These are phyloP conservation scores for Heterocephalus glaber DNA, from an alignment of 2,113 vertebrate genomes.

Conservation along the genomic window DNA sequence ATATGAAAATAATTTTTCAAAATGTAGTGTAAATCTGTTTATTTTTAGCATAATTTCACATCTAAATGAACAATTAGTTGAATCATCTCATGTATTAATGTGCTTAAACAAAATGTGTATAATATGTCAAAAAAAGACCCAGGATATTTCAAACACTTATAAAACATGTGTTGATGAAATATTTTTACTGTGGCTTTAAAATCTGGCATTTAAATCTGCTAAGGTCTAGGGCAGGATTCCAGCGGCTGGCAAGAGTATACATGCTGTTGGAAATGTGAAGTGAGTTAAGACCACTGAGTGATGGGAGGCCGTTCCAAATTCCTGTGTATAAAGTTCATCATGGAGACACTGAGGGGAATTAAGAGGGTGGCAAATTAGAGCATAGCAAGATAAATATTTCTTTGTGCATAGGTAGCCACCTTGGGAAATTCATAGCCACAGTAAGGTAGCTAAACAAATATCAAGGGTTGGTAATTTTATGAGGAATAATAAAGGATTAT, in stretches of 20 bases:
- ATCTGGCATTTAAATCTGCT: background rate
- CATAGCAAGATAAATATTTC: constrained; percentile 52
- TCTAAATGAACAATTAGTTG: background rate
- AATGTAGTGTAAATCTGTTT: background rate
- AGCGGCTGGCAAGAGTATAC: background rate
- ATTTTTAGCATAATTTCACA: constrained; percentile 41
- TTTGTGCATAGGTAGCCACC: constrained; percentile 58
- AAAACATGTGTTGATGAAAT: background rate
- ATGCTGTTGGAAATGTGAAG: background rate
- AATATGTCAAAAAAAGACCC: background rate
- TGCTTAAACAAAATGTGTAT: background rate
- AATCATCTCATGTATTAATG: background rate
- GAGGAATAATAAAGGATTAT: constrained; percentile 75
- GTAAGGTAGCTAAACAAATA: constrained; percentile 61
- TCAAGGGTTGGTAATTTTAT: constrained; percentile 70
- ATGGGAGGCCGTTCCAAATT: background rate
- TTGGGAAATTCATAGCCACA: constrained; percentile 60
- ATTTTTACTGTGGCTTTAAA: constrained; percentile 41
- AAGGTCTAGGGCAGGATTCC: background rate
- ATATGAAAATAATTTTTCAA: background rate
- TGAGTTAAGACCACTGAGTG: background rate
- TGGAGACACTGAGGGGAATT: constrained; percentile 65
- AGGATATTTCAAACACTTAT: background rate
- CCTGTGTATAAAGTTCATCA: background rate
- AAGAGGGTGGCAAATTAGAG: constrained; percentile 66